Conservation (phyloP, 2,113 vertebrate species). For the Engraulis encrasicolus region DNA sequence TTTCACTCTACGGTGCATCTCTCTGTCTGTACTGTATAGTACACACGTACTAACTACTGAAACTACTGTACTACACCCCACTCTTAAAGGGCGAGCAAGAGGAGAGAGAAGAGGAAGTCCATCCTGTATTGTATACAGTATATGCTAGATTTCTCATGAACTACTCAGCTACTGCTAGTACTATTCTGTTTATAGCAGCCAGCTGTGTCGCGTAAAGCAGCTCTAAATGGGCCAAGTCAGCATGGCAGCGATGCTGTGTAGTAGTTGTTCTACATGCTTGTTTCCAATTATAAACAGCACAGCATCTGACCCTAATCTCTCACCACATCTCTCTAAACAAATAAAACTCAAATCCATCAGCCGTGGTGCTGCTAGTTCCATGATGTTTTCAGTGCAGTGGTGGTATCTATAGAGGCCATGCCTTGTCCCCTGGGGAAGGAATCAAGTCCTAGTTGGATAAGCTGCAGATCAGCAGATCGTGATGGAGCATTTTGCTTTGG, state of each 20-base stretch:
- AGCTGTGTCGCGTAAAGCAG: neutral
- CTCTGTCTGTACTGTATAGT: no score
- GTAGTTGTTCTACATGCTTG: neutral
- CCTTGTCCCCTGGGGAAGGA: neutral
- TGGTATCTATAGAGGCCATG: neutral
- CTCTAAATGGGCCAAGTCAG: neutral
- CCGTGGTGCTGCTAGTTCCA: no score
- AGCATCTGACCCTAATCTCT: neutral
- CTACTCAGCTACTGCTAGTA: neutral
- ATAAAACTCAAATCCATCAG: neutral
- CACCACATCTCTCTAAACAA: neutral
- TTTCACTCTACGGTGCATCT: no score
- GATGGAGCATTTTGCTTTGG: no score
- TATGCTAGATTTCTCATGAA: neutral
- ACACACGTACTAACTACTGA: no score
- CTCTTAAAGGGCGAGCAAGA: no score
- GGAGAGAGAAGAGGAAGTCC: neutral
- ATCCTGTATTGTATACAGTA: neutral
- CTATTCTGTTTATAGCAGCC: neutral
- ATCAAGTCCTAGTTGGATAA: neutral
- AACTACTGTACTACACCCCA: no score
- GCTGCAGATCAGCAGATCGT: neutral
- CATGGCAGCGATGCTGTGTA: neutral
- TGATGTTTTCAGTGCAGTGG: neutral
- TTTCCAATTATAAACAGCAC: neutral